Base-by-base conservation (phyloP, 2,113 vertebrate genomes). In the Solenodon paradoxus region DNA sequence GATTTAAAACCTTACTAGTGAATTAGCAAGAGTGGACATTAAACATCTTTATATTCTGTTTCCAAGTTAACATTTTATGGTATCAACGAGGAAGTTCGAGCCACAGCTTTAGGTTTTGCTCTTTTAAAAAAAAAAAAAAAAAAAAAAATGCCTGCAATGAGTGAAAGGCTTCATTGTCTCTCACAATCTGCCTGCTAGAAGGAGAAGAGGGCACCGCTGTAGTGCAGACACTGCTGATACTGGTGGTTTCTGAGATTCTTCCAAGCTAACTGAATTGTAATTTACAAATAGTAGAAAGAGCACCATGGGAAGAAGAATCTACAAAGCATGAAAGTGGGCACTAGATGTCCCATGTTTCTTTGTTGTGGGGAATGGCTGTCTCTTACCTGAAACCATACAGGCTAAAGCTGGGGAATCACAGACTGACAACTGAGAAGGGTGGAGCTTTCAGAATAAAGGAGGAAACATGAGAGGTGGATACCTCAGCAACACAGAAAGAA, bases 61-160 rank as follows among this genome's bases (percentile, higher is more conserved):
- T 51, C n/a, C 10, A 42, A 66, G 90, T 93, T 94, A 87, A 74
- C 77, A 93, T 87, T 88, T 87, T 83, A 42, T 66, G 40, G 22
- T 66, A 63, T 92, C 24, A 87, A 1, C 53, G 24, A 28, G 59
- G 79, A 96, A 96, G 88, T 85, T 51, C n/a, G 61, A 83, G 59
- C 68, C 93, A 90, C 57, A 83, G 19, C 63, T 82, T 83, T 26
- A 35, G 12, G 30, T 13, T 94, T 88, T 94, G 87, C 63, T 71
- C 90, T 92, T 53, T 49, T 42, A 74, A 61, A 71, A 66, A 89
- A n/a, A n/a, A n/a, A n/a, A n/a, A n/a, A n/a, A n/a, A n/a, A n/a
- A n/a, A n/a, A n/a, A n/a, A n/a, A n/a, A n/a, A n/a, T n/a, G n/a
- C n/a, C n/a, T n/a, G n/a, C n/a, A n/a, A n/a, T n/a, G 57, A 11